These are phyloP conservation scores for Rallus crepitans DNA, from an alignment of 2,797 vertebrate species.

Conservation along the genomic window DNA sequence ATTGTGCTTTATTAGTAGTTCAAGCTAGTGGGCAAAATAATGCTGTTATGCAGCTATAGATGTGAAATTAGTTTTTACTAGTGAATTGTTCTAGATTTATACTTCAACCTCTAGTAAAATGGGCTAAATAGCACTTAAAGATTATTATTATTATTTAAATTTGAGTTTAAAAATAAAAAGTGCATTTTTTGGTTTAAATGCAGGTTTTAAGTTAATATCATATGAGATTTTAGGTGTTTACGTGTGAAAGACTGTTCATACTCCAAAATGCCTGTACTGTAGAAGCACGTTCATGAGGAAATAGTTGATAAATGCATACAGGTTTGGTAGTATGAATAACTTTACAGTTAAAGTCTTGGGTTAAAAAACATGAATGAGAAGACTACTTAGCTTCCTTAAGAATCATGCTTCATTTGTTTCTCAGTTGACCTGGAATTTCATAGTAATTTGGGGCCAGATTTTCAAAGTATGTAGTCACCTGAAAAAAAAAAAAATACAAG, in stretches of 20 bases:
- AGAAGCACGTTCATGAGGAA: neutral
- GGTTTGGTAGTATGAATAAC: neutral
- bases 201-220: neutral
- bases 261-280: neutral
- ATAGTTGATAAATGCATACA: neutral
- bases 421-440: neutral
- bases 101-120: neutral
- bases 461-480: neutral
- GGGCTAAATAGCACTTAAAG: neutral
- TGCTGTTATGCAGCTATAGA: fast-evolving
- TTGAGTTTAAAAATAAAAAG: neutral
- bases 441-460: neutral
- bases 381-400: neutral
- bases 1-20: neutral
- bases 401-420: neutral
- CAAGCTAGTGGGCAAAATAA: neutral
- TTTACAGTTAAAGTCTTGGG: neutral
- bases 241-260: neutral
- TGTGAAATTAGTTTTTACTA: neutral
- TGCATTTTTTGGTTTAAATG: neutral
- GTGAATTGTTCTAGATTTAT: neutral
- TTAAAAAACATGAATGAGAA: neutral
- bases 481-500: neutral
- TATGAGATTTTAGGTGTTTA: neutral
- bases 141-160: neutral